Base-by-base conservation (phyloP, 1,140 invertebrate genomes). In the Octopus sinensis region DNA sequence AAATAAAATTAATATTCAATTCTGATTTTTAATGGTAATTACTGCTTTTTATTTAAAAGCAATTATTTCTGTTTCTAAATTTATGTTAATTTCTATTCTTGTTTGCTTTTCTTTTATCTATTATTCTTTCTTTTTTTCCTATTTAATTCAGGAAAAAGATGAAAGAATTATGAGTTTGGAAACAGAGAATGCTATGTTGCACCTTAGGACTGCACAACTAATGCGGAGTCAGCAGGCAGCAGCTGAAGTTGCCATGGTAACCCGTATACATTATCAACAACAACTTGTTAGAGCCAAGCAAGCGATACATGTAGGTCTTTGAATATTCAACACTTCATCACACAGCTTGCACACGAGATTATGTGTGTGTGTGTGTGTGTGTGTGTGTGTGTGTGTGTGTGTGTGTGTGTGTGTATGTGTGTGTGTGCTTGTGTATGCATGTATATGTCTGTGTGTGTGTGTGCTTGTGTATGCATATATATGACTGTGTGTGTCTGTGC, bases 101-200 rank as follows among this genome's bases (percentile, higher is more conserved):
- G 54, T 54, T n/a, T 79, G 54, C 53, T 6, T 43, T 43, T 43
- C 30, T 43, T 43, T 43, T 43, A 43, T 43, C 30, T 43, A 43
- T 43, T 43, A 43, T 43, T 43, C 30, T 43, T 43, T 43, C 30
- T 43, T 43, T 43, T 43, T 43, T 43, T 43, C 30, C 30, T 43
- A 43, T 43, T 43, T 43, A 43, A 43, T 43, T 43, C 82, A 88
- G 88, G 73, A 83, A 0, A 86, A 86, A 82, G 86, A 89, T 86
- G 88, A 88, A 81, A 84, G 86, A 79, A 86, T 90, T 82, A 84
- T 83, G 13, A 53, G 82, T 10, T 80, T 90, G 75, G 89, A 90
- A 76, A 89, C 89, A 53, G 89, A 90, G 81, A 90, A 90, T 86
- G 88, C 88, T 12, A 89, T 90, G 89, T 82, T 90, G 51, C 87